Base-by-base conservation (phyloP, 37 sponge, comb jelly and placozoan genomes). In the Haliclona indistincta region DNA sequence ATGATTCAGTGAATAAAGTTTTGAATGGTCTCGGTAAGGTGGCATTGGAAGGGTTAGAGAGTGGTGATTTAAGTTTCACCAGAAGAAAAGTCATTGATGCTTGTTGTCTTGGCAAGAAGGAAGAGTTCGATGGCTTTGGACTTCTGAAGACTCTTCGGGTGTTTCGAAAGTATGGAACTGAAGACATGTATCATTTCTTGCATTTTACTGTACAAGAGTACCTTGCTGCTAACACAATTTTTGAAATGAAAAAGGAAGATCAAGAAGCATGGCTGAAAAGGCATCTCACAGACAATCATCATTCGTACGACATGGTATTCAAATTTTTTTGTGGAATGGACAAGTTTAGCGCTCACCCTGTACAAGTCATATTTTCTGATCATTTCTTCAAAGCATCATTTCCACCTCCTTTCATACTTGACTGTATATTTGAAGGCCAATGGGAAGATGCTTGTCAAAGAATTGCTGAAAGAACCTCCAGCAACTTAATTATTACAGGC, bases 171-270 rank as follows among this genome's bases (percentile, higher is more conserved):
- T 23, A 34, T 39, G 62, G 75, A 71, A 41, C 49, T 43, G n/a
- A 49, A 70, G 39, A 23, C 26, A 38, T 55, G 22, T 76, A 68
- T 67, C 34, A 47, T 62, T 83, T 83, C 62, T 71, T 75, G 32
- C 77, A 83, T 67, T 63, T 76, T 23, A 75, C 84, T 35, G 35
- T 83, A 28, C 77, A 83, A 29, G 84, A 83, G 70, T 83, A 76
- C 51, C 53, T 81, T 40, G 82, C 82, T 38, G 82, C 82, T 53
- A 64, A 47, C 30, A 63, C 64, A 43, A 33, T 81, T 19, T 81
- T 42, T 22, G 33, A 23, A 26, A 37, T 74, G 62, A 5, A 13
- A 34, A 13, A 39, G 1, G 4, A 23, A 20, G 29, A 56, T 3
- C 63, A 15, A 2, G 2, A 2, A 4, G 44, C n/a, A 13, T 56